These are phyloP conservation scores for Orussus abietinus DNA, from an alignment of 1,140 invertebrate genomes.

Conservation along the genomic window DNA sequence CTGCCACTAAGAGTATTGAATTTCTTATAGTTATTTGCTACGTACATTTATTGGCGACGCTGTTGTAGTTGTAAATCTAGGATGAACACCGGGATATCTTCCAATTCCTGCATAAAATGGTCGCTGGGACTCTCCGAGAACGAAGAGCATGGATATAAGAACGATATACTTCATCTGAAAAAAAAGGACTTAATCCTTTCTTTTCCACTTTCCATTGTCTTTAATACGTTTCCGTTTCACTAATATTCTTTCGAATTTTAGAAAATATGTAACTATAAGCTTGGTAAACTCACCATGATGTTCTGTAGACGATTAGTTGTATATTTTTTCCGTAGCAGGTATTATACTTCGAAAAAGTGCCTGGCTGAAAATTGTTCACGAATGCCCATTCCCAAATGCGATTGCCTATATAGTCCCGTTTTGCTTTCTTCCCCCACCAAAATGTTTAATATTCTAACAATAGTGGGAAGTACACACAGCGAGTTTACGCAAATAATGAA, in stretches of 20 bases:
- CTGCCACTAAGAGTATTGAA: slow-evolving; percentile 22
- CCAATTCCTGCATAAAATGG: slow-evolving; percentile 27
- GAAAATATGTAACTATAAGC: slow-evolving; percentile 14
- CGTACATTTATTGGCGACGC: too few relatives aligned
- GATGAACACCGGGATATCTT: slow-evolving; percentile 23
- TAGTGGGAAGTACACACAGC: too few relatives aligned
- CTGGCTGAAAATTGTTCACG: too few relatives aligned
- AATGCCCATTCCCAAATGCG: too few relatives aligned
- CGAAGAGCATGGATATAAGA: slow-evolving; percentile 16
- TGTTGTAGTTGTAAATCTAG: too few relatives aligned
- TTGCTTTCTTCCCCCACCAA: too few relatives aligned
- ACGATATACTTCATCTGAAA: slow-evolving; percentile 22
- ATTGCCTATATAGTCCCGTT: too few relatives aligned
- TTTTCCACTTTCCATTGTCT: not conserved
- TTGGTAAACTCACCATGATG: slow-evolving; percentile 20
- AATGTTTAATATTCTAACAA: too few relatives aligned
- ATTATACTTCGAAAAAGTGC: slow-evolving; percentile 2
- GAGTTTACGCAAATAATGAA: too few relatives aligned
- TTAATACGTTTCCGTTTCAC: slow-evolving; percentile 8
- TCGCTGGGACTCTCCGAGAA: slow-evolving; percentile 22
- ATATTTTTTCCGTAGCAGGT: not conserved
- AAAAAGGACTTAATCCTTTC: too few relatives aligned
- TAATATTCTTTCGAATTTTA: not conserved
- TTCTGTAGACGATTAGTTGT: slow-evolving; percentile 4
- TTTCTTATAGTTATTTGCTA: too few relatives aligned